Percentiles rank a stretch among this genome's conserved stretches.
Conservation (phyloP, 2,888 invertebrate genomes). For the Hofmannophila pseudospretella region DNA sequence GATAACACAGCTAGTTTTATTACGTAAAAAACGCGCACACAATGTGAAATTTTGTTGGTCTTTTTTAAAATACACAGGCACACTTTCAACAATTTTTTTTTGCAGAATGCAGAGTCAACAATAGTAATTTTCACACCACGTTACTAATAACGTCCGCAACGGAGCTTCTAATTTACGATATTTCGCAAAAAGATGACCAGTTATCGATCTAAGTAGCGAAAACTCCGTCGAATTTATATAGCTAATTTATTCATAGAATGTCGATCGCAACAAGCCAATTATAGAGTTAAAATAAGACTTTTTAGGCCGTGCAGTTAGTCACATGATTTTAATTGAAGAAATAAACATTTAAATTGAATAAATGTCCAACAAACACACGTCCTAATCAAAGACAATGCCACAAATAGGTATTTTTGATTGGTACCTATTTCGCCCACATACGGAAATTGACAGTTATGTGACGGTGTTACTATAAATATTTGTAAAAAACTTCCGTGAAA, state of each 20-base stretch:
- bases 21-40: slow-evolving; percentile 1
- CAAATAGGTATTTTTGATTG: neutral
- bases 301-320: slow-evolving; percentile 29
- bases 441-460: neutral
- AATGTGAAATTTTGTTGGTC: neutral
- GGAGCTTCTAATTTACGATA: neutral
- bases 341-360: slow-evolving; percentile 34
- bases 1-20: neutral
- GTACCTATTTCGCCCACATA: no score
- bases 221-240: neutral
- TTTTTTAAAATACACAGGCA: neutral
- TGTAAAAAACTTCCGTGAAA: neutral
- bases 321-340: slow-evolving; percentile 41
- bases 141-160: neutral
- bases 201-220: neutral
- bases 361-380: slow-evolving; percentile 9
- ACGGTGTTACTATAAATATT: neutral
- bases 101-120: neutral
- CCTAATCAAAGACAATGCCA: neutral
- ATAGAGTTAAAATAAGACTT: neutral
- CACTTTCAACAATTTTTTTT: neutral
- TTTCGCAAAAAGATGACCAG: neutral
- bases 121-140: neutral
- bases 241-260: slow-evolving; percentile 1
- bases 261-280: neutral